Evolutionary conservation across 2,888 invertebrate species (phyloP).

Genomic region (Cosmorhoe ocellata): DNA sequence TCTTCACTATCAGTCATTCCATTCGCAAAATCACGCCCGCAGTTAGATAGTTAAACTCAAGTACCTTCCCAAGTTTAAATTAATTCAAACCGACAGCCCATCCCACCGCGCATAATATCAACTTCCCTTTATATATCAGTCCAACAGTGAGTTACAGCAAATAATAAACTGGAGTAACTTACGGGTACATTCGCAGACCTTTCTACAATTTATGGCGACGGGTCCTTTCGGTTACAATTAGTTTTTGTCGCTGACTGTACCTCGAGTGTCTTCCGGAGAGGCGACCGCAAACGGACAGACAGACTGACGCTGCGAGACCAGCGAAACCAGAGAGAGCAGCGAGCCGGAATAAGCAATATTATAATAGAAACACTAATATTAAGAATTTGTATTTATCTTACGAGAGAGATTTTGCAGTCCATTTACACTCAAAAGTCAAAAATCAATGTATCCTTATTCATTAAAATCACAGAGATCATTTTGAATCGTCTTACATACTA

Average conservation of each 20-base stretch:
- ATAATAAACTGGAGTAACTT: slow-evolving; percentile 36
- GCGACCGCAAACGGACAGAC: slow-evolving; percentile 46
- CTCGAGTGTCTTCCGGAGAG: slow-evolving; percentile 44
- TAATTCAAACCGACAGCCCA: slow-evolving; percentile 17
- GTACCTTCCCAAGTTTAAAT: slow-evolving; percentile 13
- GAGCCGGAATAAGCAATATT: not conserved
- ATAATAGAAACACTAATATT: not conserved
- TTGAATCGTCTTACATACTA: too few relatives aligned
- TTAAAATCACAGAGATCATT: too few relatives aligned
- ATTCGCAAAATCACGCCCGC: not conserved
- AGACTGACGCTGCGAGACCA: slow-evolving; percentile 42
- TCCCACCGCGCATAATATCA: slow-evolving; percentile 15
- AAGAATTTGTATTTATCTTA: too few relatives aligned
- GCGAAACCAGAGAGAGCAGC: too few relatives aligned
- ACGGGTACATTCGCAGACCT: slow-evolving; percentile 35
- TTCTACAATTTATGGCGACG: slow-evolving; percentile 57
- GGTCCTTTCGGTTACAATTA: slow-evolving; percentile 61
- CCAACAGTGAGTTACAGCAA: slow-evolving; percentile 34
- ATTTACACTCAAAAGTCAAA: too few relatives aligned
- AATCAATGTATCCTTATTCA: too few relatives aligned
- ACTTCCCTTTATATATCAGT: slow-evolving; percentile 29
- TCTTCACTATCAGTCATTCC: too few relatives aligned
- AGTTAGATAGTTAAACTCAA: not conserved
- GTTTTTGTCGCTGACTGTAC: slow-evolving; percentile 66
- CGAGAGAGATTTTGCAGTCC: too few relatives aligned